phyloP scores from a whole-genome alignment of 2,888 invertebrate species.

The Dryomyza anilis region DNA sequence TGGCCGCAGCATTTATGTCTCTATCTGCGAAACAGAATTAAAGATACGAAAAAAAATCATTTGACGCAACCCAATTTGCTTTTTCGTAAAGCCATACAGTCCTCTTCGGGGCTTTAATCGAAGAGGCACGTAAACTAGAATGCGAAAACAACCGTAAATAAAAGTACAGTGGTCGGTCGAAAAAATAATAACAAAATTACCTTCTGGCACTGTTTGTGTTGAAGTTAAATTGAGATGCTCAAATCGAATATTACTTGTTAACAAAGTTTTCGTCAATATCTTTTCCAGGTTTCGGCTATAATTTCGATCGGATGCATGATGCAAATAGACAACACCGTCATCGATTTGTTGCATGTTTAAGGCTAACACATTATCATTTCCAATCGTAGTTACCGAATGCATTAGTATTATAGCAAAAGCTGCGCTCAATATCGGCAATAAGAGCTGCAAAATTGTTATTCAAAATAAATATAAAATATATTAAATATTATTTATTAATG shows the following conservation, averaged over 20 bases:
- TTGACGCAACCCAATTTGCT: no score
- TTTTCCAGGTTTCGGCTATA: slow-evolving; percentile 34
- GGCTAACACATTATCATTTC: slow-evolving; percentile 42
- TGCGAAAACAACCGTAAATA: no score
- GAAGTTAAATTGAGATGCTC: slow-evolving; percentile 34
- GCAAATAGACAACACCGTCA: slow-evolving; percentile 46
- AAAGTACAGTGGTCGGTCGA: no score
- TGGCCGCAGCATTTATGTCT: no score
- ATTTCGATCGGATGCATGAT: slow-evolving; percentile 34
- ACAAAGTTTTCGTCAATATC: slow-evolving; percentile 43
- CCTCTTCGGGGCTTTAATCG: no score
- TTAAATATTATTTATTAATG: not conserved
- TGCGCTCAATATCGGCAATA: slow-evolving; percentile 44
- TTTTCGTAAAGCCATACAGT: no score
- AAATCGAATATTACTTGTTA: slow-evolving; percentile 40
- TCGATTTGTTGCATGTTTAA: slow-evolving; percentile 46
- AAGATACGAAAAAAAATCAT: no score
- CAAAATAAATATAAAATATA: not conserved
- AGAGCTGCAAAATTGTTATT: slow-evolving; percentile 40
- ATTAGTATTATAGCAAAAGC: slow-evolving; percentile 47
- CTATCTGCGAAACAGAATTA: no score
- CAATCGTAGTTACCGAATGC: slow-evolving; percentile 45
- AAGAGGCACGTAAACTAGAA: no score
- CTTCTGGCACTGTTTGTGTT: slow-evolving; percentile 32
- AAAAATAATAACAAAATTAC: slow-evolving; percentile 14